A percentile compares a stretch with the other conserved stretches of the same genome.
Evolutionary conservation across 2,888 invertebrate species (phyloP).

Genomic region (Chirona hameri): DNA sequence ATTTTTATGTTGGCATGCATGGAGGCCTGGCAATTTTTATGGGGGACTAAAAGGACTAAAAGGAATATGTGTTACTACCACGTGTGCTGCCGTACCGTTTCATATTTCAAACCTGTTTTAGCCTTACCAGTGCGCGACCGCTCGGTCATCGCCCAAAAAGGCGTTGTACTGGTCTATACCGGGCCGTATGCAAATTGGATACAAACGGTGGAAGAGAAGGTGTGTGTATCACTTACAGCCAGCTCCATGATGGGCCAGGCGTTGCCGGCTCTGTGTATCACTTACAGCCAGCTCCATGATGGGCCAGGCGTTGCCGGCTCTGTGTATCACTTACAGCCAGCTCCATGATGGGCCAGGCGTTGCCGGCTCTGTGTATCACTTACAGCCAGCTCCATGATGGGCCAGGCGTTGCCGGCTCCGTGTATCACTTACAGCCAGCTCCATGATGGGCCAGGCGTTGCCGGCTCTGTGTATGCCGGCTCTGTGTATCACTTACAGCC

Average conservation of each 20-base stretch:
- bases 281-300: slow-evolving; percentile 35
- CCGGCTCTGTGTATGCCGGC: too few species aligned
- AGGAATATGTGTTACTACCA: too few species aligned
- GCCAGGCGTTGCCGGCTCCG: slow-evolving; percentile 31
- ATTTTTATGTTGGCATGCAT: too few species aligned
- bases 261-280: slow-evolving; percentile 8
- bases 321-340: slow-evolving; percentile 33
- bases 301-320: slow-evolving; percentile 31
- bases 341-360: slow-evolving; percentile 34
- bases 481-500: slow-evolving; percentile 34
- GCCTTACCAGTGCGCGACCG: too few species aligned
- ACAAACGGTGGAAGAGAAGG: too few species aligned
- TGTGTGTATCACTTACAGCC: slow-evolving; percentile 28
- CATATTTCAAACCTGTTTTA: too few species aligned
- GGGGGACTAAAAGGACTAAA: too few species aligned
- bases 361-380: slow-evolving; percentile 30
- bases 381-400: slow-evolving; percentile 34
- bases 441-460: slow-evolving; percentile 34
- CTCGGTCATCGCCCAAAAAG: too few species aligned
- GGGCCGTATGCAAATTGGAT: too few species aligned
- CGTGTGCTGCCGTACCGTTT: too few species aligned
- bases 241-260: slow-evolving; percentile 35
- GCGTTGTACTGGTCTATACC: too few species aligned
- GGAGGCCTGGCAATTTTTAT: too few species aligned
- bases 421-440: slow-evolving; percentile 34